Evolutionary conservation across 2,113 vertebrate genomes (phyloP), one percentile per base, ranked within the genome.

Genomic region (Pterocles gutturalis): DNA sequence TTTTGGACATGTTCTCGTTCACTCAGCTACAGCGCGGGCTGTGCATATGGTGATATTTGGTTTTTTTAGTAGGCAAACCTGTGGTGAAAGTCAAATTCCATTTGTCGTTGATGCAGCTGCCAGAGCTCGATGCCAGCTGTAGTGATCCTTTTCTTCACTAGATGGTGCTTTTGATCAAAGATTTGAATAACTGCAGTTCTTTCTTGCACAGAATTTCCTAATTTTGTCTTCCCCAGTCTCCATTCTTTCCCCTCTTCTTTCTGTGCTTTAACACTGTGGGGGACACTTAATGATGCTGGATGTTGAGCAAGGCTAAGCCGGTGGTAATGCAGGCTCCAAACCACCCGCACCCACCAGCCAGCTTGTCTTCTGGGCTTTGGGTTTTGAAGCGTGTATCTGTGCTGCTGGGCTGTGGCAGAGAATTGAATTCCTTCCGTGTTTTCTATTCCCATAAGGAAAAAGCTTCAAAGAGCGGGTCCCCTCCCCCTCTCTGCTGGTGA

Each of bases 381-480:
- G n/a, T 89, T 85, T 76, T 89, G 83, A 86, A 92, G 81, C 29
- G 2, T 16, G 60, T 58, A 57, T 91, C 91, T 49, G 83, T 34
- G 66, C 80, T 89, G 92, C 94, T 90, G 87, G 65, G 91, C 92
- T 91, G 78, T 73, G 79, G 86, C 90, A 69, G 73, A 76, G 96
- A 94, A 96, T 78, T 88, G 70, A 86, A 93, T 97, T 97, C 93
- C 95, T 96, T 89, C 95, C 66, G 66, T 96, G 92, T 92, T 96
- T 97, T 97, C 92, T 92, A 89, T 96, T 96, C 92, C 95, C 92
- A 89, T 83, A 96, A 97, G 90, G 87, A 97, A 96, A 90, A 85
- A 53, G 81, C 93, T 96, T 95, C 93, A 92, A 90, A 95, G 85
- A 95, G 64, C 85, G 49, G 86, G 87, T 96, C 92, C 92, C 89